These are phyloP conservation scores for Oreamnos americanus DNA, from an alignment of 2,113 vertebrate species.

Conservation along the genomic window DNA sequence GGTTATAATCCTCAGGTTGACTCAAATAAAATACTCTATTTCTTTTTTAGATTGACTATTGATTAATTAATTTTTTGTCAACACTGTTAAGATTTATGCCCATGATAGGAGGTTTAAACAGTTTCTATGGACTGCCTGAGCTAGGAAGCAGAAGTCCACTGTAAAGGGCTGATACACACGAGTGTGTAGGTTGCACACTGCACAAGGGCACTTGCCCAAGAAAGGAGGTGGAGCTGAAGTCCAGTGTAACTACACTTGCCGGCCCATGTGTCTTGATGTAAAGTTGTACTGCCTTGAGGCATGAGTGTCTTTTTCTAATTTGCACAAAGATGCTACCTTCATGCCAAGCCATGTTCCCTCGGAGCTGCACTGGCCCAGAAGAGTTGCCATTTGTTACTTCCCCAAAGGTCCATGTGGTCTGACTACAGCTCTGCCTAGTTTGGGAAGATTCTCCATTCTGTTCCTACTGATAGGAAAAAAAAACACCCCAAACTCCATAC, in stretches of 20 bases:
- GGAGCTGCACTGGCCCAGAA: not conserved
- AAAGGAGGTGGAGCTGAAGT: not conserved
- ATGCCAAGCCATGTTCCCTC: not conserved
- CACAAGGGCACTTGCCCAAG: not conserved
- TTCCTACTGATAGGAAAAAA: not conserved
- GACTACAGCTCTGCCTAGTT: not conserved
- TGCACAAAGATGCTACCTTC: not conserved
- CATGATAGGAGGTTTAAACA: not conserved
- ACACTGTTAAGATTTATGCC: not conserved
- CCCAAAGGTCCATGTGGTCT: not conserved
- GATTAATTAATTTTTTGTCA: not conserved
- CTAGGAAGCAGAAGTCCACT: not conserved
- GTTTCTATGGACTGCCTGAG: no score
- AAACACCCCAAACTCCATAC: not conserved
- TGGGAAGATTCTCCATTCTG: not conserved
- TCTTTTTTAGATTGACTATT: not conserved
- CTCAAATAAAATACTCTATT: not conserved
- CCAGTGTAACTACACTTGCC: not conserved
- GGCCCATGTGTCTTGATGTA: not conserved
- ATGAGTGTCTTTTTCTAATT: not conserved
- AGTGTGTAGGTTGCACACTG: not conserved
- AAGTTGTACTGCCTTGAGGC: not conserved
- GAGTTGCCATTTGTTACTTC: not conserved
- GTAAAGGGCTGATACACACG: fast-evolving
- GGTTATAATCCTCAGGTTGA: not conserved